Conservation (phyloP, 1,140 invertebrate species). For the Venustaconcha ellipsiformis region DNA sequence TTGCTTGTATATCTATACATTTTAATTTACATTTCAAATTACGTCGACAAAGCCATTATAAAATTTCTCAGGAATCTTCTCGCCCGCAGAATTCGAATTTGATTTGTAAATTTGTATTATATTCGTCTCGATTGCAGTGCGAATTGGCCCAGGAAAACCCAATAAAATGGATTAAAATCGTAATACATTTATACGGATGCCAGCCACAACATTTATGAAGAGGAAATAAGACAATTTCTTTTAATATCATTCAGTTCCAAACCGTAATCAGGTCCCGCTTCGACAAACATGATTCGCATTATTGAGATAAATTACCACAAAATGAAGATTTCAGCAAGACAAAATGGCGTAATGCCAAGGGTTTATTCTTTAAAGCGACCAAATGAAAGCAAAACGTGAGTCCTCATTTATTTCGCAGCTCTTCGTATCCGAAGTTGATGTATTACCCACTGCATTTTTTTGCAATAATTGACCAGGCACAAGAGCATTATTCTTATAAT, state of each 20-base stretch:
- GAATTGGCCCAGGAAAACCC: not conserved
- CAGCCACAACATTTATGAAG: slow-evolving; percentile 7
- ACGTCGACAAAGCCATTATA: not conserved
- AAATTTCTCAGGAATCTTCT: not conserved
- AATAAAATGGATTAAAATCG: slow-evolving; percentile 19
- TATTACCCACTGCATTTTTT: slow-evolving; percentile 1
- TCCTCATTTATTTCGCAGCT: slow-evolving; percentile 25
- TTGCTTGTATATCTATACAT: too few relatives aligned
- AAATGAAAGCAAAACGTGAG: slow-evolving; percentile 18
- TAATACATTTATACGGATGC: slow-evolving; percentile 7
- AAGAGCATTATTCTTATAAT: slow-evolving; percentile 32
- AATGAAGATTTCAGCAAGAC: slow-evolving; percentile 17
- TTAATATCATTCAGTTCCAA: slow-evolving; percentile 36
- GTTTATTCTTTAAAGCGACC: slow-evolving; percentile 16
- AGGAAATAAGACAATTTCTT: slow-evolving; percentile 24
- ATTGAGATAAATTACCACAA: slow-evolving; percentile 29
- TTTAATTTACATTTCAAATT: not conserved
- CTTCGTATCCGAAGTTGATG: slow-evolving; percentile 18
- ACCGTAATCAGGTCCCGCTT: slow-evolving; percentile 31
- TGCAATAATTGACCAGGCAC: slow-evolving; percentile 32
- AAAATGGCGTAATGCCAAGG: slow-evolving; percentile 26
- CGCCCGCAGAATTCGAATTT: slow-evolving; percentile 1
- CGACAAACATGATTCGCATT: slow-evolving; percentile 9
- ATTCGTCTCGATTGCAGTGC: slow-evolving; percentile 18
- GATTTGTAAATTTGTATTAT: slow-evolving; percentile 18